Base-by-base conservation (phyloP, 1,140 invertebrate genomes). In the Helicoverpa zea region DNA sequence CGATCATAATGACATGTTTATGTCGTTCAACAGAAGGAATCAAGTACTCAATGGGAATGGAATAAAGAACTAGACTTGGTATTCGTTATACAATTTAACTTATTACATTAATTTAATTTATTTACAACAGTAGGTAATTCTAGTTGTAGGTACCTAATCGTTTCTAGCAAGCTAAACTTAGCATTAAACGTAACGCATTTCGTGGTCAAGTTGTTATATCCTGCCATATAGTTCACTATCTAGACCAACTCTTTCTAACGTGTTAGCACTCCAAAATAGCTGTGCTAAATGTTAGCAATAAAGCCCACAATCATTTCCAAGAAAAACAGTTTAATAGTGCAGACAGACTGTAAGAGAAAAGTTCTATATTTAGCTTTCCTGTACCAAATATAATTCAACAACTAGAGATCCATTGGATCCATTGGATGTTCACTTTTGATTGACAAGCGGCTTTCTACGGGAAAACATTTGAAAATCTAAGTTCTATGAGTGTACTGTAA, bases 221-320 rank as follows among this genome's bases (percentile, higher is more conserved):
- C 3, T 12, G 16, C 49, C 18, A 16, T 18, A 68, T 7, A 43
- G 35, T 13, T 68, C 64, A 47, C 13, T 51, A 68, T 68, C 64
- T 68, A 68, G 64, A 68, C 23, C 64, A 49, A 49, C 43, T 68
- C 49, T 66, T 68, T 68, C 7, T 13, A 11, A 49, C 23, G 43
- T n/a, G 3, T 16, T 23, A 49, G 49, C 63, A 12, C 16, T 3
- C 16, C 47, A 47, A 68, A 68, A 68, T 68, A 68, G 64, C 43
- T 68, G 64, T 68, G 64, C 64, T 16, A 68, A 68, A 68, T 68
- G 12, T 35, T 66, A 66, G 64, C 64, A 18, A 49, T 68, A 68
- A 68, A 68, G n/a, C 18, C 4, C 16, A 49, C 12, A 49, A 12
- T 49, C 5, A 43, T 35, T 68, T 68, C 64, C 43, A 12, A 12